Base-by-base conservation (phyloP, 1,140 invertebrate genomes). In the Venustaconcha ellipsiformis region DNA sequence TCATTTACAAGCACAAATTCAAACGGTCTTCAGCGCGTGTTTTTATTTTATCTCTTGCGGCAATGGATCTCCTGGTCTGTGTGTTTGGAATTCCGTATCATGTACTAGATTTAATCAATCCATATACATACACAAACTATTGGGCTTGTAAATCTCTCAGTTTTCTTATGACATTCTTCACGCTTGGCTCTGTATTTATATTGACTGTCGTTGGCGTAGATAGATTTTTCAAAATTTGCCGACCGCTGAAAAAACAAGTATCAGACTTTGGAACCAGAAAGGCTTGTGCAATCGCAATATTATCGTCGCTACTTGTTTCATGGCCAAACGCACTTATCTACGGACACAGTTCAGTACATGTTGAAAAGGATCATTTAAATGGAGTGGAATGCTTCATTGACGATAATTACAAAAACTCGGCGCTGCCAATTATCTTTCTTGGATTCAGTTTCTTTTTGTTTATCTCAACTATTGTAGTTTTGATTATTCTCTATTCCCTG, bases 181-280 rank as follows among this genome's bases (percentile, higher is more conserved):
- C 80, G 14, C 60, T 83, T 17, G 70, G 74, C 2, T 84, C 83
- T 18, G 77, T 80, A 12, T 70, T 79, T 23, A 83, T 79, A 17
- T 65, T 84, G 66, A n/a, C 82, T 17, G 80, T 84, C 1, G 81
- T 84, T 13, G 82, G 80, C 13, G 64, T 84, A 14, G 80, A 84
- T 73, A 76, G 82, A 57, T 84, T 82, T 57, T 74, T 80, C 26
- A 78, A 80, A 68, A 81, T 84, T 11, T 84, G 81, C 67, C 74
- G 63, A 20, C 83, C 83, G 6, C 70, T 84, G 11, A 68, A 75
- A 26, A 72, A 71, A 11, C 83, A 83, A 73, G 78, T 84, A 26
- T 63, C 78, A 26, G 77, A 73, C 26, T 73, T 74, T 60, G 77
- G 67, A 6, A 68, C 73, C 63, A 74, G 72, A 58, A 74, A 73